phyloP scores from a whole-genome alignment of 2,113 vertebrate genomes.

The Cygnus atratus region DNA sequence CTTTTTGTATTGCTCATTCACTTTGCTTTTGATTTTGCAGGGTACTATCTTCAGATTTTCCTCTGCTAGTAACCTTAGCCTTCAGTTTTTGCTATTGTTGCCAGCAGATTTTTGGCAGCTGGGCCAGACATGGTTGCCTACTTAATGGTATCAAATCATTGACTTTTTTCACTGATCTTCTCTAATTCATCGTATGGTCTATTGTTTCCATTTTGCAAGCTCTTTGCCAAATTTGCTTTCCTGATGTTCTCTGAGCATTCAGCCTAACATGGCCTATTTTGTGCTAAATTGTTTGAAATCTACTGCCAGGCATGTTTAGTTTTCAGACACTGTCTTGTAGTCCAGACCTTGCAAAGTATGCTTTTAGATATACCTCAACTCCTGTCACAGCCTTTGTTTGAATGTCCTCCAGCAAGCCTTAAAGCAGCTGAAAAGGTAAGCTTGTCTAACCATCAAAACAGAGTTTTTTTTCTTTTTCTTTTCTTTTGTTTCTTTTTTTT shows the following conservation, averaged over 20 bases:
- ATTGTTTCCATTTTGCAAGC: neutral
- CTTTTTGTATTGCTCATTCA: neutral
- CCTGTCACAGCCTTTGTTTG: neutral
- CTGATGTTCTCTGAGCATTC: neutral
- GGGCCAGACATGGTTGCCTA: neutral
- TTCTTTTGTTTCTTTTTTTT: neutral
- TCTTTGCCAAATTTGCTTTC: neutral
- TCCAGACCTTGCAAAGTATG: neutral
- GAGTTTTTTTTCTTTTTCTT: neutral
- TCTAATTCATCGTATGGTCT: neutral
- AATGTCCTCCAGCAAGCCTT: neutral
- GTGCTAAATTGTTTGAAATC: neutral
- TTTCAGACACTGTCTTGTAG: neutral
- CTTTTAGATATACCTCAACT: neutral
- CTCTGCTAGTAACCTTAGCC: neutral
- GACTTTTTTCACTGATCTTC: neutral
- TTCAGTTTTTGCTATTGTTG: neutral
- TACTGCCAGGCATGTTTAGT: neutral
- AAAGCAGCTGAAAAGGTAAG: neutral
- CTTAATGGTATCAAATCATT: neutral
- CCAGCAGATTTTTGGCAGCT: neutral
- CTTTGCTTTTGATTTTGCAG: neutral
- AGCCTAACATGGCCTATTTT: neutral
- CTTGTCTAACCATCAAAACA: neutral
- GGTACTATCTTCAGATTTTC: neutral